Conservation (phyloP, 2,113 vertebrate species). For the Murina feae region DNA sequence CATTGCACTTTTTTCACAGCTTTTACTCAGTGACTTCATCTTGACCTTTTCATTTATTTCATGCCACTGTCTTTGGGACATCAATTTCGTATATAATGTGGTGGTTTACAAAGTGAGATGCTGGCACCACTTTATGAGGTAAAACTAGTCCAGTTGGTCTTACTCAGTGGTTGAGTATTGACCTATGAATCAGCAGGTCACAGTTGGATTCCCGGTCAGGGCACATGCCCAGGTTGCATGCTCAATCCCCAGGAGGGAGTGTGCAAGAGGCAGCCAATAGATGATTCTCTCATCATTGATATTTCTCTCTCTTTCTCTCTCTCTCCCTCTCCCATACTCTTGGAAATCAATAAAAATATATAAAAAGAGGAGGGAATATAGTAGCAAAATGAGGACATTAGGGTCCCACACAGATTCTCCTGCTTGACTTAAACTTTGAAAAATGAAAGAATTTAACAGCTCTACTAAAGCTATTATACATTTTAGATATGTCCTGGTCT, state of each 20-base stretch:
- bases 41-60: not conserved
- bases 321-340: too few relatives aligned
- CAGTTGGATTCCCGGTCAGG: too few relatives aligned
- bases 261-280: too few relatives aligned
- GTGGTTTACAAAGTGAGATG: not conserved
- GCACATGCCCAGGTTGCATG: too few relatives aligned
- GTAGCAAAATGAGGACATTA: not conserved
- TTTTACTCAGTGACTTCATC: not conserved
- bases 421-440: not conserved
- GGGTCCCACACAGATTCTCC: not conserved
- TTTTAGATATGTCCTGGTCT: not conserved
- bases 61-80: not conserved
- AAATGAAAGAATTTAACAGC: not conserved
- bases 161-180: too few relatives aligned
- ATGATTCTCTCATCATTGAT: too few relatives aligned
- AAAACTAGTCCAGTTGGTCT: too few relatives aligned
- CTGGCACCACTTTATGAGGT: not conserved
- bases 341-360: too few relatives aligned
- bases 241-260: too few relatives aligned
- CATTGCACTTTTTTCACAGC: not conserved
- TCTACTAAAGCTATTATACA: not conserved
- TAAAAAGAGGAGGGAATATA: not conserved
- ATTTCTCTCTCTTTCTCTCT: too few relatives aligned
- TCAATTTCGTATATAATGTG: not conserved
- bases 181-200: too few relatives aligned